These are phyloP conservation scores for Baryphthengus martii DNA, from an alignment of 2,113 vertebrate species.

Conservation along the genomic window DNA sequence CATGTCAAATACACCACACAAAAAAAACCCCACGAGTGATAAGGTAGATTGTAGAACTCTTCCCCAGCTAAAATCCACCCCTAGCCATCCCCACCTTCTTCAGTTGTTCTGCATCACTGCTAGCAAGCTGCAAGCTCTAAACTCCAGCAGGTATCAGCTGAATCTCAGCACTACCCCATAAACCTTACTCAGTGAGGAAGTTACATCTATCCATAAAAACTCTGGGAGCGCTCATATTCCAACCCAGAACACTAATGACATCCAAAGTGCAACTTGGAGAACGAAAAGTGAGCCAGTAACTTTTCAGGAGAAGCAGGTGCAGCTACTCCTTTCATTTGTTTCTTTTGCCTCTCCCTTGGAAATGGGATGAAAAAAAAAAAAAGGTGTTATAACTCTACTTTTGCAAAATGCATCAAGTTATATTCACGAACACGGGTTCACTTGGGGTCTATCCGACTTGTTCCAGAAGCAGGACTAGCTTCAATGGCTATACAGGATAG, in stretches of 20 bases:
- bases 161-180: background rate
- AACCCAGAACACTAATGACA: background rate
- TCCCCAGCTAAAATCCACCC: background rate
- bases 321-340: background rate
- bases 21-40: background rate
- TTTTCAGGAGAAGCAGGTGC: background rate
- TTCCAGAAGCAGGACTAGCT: background rate
- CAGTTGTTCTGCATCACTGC: background rate
- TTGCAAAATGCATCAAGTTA: background rate
- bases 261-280: background rate
- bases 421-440: background rate
- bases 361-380: background rate
- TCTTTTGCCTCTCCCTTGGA: background rate
- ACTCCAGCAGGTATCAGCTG: background rate
- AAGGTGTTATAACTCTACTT: background rate
- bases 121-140: background rate
- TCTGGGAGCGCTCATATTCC: background rate
- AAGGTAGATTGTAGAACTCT: background rate
- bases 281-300: background rate
- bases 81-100: background rate
- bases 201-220: background rate
- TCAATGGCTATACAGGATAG: background rate
- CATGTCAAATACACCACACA: background rate
- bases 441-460: background rate
- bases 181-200: conserved; percentile 13